A percentile compares a stretch with the other conserved stretches of the same genome.
Conservation (phyloP, 2,797 vertebrate species). For the Enteromius unitaeniatus region DNA sequence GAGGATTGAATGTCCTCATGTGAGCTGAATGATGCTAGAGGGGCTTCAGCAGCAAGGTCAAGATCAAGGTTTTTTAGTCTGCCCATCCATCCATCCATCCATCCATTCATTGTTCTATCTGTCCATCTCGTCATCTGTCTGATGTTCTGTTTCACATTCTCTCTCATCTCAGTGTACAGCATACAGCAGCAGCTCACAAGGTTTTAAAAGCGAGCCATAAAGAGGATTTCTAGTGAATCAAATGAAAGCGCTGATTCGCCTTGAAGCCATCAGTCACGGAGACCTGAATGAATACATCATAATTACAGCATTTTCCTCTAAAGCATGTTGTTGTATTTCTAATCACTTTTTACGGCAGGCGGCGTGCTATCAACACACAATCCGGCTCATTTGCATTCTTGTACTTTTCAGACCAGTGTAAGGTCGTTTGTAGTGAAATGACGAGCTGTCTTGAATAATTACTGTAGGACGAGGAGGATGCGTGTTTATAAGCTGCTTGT, state of each 20-base stretch:
- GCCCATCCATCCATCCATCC: not conserved
- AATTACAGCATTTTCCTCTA: constrained; percentile 24
- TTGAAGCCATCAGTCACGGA: constrained; percentile 19
- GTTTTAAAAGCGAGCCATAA: not conserved
- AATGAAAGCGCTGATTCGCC: not conserved
- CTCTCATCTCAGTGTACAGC: not conserved
- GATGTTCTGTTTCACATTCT: not conserved
- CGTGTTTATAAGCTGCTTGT: not conserved
- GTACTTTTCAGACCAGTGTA: constrained; percentile 1
- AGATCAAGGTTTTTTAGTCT: not conserved
- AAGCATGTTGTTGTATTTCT: constrained; percentile 13
- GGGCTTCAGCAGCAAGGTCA: constrained; percentile 45
- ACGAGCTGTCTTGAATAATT: constrained; percentile 33
- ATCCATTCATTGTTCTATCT: not conserved
- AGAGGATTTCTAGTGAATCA: not conserved
- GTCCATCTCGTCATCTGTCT: not conserved
- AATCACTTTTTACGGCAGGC: not conserved
- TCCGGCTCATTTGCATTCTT: constrained; percentile 26
- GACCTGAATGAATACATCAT: constrained; percentile 15
- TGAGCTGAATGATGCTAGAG: constrained; percentile 26
- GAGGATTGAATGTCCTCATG: constrained; percentile 42
- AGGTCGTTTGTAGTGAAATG: constrained; percentile 28
- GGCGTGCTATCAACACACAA: not conserved
- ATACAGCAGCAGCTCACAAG: not conserved
- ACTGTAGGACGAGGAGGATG: not conserved